Evolutionary conservation across 2,888 invertebrate species (phyloP).

Genomic region (Mimachlamys varia): DNA sequence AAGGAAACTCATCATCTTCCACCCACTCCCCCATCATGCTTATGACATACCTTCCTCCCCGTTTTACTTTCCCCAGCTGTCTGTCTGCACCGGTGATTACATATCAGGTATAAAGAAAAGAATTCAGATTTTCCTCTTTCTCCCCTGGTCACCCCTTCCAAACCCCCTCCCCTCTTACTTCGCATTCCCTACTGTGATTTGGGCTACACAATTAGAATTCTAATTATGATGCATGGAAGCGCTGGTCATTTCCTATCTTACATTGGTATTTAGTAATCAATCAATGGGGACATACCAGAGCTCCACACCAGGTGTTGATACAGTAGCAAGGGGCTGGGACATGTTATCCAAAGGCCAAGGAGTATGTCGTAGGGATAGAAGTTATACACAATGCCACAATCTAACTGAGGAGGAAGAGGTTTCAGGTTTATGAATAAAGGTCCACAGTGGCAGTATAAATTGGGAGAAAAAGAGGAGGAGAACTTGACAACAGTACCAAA

Average conservation of each 20-base stretch:
- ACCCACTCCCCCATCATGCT: background rate
- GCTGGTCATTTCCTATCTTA: background rate
- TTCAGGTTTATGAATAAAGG: background rate
- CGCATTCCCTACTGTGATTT: background rate
- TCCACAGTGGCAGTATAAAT: too few relatives aligned
- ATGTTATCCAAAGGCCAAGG: too few relatives aligned
- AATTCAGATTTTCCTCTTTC: background rate
- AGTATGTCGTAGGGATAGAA: too few relatives aligned
- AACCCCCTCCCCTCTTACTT: background rate
- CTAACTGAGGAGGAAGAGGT: background rate
- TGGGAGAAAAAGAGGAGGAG: background rate
- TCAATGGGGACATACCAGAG: background rate
- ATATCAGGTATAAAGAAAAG: background rate
- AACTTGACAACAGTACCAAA: background rate
- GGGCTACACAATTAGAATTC: background rate
- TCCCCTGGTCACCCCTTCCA: background rate
- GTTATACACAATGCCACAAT: background rate
- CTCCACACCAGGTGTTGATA: background rate
- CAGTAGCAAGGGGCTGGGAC: background rate
- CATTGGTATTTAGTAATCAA: slow-evolving; percentile 23
- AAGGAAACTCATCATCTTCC: background rate
- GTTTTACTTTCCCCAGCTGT: background rate
- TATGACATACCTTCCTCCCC: background rate
- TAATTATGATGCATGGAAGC: background rate
- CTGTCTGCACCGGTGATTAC: background rate